Evolutionary conservation across 2,797 vertebrate genomes (phyloP), one percentile per base, ranked within the genome.

Genomic region (Propithecus perrieri): DNA sequence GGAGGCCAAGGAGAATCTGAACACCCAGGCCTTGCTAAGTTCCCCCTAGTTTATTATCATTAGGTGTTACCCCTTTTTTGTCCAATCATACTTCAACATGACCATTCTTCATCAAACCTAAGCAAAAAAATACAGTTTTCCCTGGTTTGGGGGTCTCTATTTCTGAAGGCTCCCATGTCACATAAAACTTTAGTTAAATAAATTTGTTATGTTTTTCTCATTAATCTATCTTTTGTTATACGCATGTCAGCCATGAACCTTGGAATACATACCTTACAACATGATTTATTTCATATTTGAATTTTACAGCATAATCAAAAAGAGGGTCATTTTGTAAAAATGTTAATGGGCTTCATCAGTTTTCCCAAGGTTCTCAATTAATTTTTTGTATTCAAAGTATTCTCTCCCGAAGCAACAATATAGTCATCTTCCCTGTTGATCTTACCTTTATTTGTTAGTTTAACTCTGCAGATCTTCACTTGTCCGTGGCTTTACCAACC

Each of bases 271-370:
- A 69, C 22, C 76, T 97, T 78, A 71, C 30, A 85, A 59, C 26
- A 55, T 75, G 20, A 65, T 88, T 95, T 90, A 80, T 86, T 96
- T 93, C 53, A 59, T 93, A 46, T 65, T 96, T 88, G 55, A 85
- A 69, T 92, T 93, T 83, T 53, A 85, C 5, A 78, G 15, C 35
- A 65, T 93, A 84, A 90, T 95, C 5, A 80, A 85, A 96, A 94
- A 50, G 26, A 55, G 46, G 4, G 8, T 74, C 46, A 59, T 95
- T 80, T 94, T 86, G 46, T 96, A 74, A 88, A 93, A 89, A 57
- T 53, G 20, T 78, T 80, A 85, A 38, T 97, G 38, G 33, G 24
- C 13, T 85, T 92, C 38, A 48, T 78, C 28, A 46, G 13, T 74
- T 83, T 95, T 74, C 80, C 26, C 65, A 35, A 59, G 26, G 43